A percentile compares a stretch with the other conserved stretches of the same genome.
Conservation (phyloP, 1,140 invertebrate species). For the Drosophila busckii region DNA sequence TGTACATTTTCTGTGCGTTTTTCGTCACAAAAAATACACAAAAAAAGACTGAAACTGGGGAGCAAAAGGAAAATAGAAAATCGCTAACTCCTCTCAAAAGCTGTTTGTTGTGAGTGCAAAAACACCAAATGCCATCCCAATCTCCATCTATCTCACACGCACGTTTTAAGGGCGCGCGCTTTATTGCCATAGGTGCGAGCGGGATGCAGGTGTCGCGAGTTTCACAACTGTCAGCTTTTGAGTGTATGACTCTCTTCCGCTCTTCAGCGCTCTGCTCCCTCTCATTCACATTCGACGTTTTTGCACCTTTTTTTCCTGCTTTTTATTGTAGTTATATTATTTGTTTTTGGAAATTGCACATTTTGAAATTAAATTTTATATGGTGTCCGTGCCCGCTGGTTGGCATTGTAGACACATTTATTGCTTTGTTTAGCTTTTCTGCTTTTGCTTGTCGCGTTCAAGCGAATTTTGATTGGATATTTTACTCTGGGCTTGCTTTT, state of each 20-base stretch:
- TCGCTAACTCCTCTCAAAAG: slow-evolving; percentile 35
- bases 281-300: slow-evolving; percentile 53
- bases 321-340: slow-evolving; percentile 65
- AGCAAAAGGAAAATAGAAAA: slow-evolving; percentile 55
- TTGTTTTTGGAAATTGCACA: slow-evolving; percentile 59
- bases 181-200: slow-evolving; percentile 43
- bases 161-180: slow-evolving; percentile 66
- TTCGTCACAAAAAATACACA: slow-evolving; percentile 66
- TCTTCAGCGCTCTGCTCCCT: slow-evolving; percentile 30
- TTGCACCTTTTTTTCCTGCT: slow-evolving; percentile 62
- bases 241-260: slow-evolving; percentile 35
- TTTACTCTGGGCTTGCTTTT: slow-evolving; percentile 61
- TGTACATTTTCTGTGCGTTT: slow-evolving; percentile 57
- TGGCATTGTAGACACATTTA: slow-evolving; percentile 28
- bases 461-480: slow-evolving; percentile 60
- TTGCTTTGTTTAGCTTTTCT: slow-evolving; percentile 40
- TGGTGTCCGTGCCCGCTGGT: slow-evolving; percentile 29
- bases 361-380: slow-evolving; percentile 12
- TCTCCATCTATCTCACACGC: slow-evolving; percentile 52
- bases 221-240: slow-evolving; percentile 50
- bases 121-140: slow-evolving; percentile 40
- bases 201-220: slow-evolving; percentile 59
- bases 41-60: slow-evolving; percentile 48
- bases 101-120: slow-evolving; percentile 37
- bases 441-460: slow-evolving; percentile 41